Evolutionary conservation across 2,113 vertebrate genomes (phyloP).

Genomic region (Oryzias javanicus): DNA sequence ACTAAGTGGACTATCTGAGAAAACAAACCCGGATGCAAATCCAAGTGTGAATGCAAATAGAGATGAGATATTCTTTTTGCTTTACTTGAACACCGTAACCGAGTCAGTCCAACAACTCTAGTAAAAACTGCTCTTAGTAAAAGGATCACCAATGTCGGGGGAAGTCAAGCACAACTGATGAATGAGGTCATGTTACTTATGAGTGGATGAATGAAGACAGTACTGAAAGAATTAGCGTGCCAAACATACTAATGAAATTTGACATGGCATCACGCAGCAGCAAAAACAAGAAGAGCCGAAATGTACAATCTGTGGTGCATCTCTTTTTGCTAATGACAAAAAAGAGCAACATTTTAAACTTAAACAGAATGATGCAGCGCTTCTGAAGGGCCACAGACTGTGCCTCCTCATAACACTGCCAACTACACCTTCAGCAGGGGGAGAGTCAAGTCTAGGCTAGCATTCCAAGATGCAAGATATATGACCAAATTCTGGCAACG

Average conservation of each 20-base stretch:
- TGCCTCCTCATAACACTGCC: conserved; percentile 50
- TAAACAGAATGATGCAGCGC: conserved; percentile 42
- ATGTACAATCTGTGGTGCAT: conserved; percentile 10
- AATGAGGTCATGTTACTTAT: conserved; percentile 50
- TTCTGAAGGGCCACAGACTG: conserved; percentile 43
- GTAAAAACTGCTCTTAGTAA: neutral
- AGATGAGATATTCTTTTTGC: no score
- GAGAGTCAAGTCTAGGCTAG: conserved; percentile 54
- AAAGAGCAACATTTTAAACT: conserved; percentile 16
- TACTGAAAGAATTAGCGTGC: conserved; percentile 38
- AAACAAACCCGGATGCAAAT: no score
- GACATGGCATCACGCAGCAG: conserved; percentile 21
- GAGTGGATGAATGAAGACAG: conserved; percentile 38
- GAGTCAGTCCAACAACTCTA: no score
- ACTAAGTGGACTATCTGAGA: no score
- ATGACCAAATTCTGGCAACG: conserved; percentile 58
- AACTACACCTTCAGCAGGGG: conserved; percentile 54
- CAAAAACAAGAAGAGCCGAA: conserved; percentile 7
- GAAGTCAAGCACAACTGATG: conserved; percentile 41
- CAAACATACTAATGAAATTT: conserved; percentile 22
- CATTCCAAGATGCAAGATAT: conserved; percentile 66
- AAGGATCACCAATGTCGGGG: conserved; percentile 50
- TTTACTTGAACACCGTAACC: no score
- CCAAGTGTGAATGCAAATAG: no score
- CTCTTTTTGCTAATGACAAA: conserved; percentile 34